These are phyloP conservation scores for Eurystomus glaucurus DNA, from an alignment of 2,797 vertebrate genomes.

Conservation along the genomic window DNA sequence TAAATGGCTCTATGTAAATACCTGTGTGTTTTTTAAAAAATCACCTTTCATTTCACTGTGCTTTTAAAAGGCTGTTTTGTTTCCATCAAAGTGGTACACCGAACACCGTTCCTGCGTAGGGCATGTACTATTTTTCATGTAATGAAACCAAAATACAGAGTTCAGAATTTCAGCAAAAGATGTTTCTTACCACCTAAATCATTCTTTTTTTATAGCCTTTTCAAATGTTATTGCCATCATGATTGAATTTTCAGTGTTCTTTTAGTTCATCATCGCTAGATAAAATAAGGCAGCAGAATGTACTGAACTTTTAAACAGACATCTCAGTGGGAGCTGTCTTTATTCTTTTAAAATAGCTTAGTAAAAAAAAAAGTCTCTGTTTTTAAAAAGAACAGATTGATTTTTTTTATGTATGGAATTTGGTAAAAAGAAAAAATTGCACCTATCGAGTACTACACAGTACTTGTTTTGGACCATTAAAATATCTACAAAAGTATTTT, in stretches of 20 bases:
- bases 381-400: conserved; percentile 71
- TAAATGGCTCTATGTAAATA: conserved; percentile 74
- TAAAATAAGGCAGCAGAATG: conserved; percentile 68
- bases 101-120: conserved; percentile 52
- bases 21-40: conserved; percentile 64
- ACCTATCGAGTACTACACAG: conserved; percentile 3
- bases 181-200: conserved; percentile 66
- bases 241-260: conserved; percentile 74
- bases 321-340: conserved; percentile 62
- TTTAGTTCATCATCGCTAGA: conserved; percentile 63
- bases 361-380: conserved; percentile 41
- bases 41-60: conserved; percentile 71
- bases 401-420: conserved; percentile 47
- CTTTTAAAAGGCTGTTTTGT: conserved; percentile 73
- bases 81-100: conserved; percentile 64
- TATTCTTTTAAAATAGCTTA: conserved; percentile 60
- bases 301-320: conserved; percentile 70
- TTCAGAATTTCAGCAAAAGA: conserved; percentile 51
- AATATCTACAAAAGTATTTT: conserved; percentile 60
- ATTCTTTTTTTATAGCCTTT: conserved; percentile 70
- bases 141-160: conserved; percentile 62
- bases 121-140: conserved; percentile 64
- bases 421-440: conserved; percentile 47
- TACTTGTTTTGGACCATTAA: conserved; percentile 63
- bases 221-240: conserved; percentile 60